A percentile compares a stretch with the other conserved stretches of the same genome.
phyloP scores from a whole-genome alignment of 1,140 invertebrate species.

The Tetramorium alpestre region DNA sequence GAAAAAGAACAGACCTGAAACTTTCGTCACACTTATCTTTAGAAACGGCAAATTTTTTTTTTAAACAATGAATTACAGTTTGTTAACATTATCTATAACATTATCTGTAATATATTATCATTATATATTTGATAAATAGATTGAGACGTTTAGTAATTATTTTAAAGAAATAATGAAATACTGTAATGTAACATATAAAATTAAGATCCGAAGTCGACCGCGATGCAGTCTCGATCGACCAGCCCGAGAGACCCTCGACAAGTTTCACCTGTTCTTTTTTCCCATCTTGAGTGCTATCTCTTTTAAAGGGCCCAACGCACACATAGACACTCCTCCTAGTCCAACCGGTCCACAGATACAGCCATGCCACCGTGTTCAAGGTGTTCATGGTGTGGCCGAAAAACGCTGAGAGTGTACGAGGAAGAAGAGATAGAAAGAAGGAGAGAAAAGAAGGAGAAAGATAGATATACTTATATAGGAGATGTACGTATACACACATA shows the following conservation, averaged over 20 bases:
- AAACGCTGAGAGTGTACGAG: slow-evolving; percentile 58
- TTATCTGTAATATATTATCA: background rate
- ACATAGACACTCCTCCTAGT: slow-evolving; percentile 71
- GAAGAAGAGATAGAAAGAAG: slow-evolving; percentile 15
- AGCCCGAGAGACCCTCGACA: slow-evolving; percentile 38
- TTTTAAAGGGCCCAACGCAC: slow-evolving; percentile 70
- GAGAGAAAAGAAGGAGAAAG: background rate
- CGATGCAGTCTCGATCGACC: slow-evolving; percentile 69
- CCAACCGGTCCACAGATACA: slow-evolving; percentile 75
- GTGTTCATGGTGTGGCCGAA: slow-evolving; percentile 72
- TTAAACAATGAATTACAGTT: background rate
- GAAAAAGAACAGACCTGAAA: background rate
- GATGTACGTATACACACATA: background rate
- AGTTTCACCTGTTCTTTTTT: slow-evolving; percentile 69
- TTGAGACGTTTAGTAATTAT: background rate
- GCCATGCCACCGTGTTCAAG: slow-evolving; percentile 66
- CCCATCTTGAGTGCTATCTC: slow-evolving; percentile 73
- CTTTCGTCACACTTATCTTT: background rate
- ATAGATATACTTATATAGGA: slow-evolving; percentile 39
- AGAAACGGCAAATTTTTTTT: background rate
- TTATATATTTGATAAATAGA: background rate
- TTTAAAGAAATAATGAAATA: slow-evolving; percentile 20
- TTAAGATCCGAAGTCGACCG: slow-evolving; percentile 71
- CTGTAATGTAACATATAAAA: slow-evolving; percentile 53
- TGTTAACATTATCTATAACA: background rate